Evolutionary conservation across 2,113 vertebrate species (phyloP).

Genomic region (Oceanites oceanicus): DNA sequence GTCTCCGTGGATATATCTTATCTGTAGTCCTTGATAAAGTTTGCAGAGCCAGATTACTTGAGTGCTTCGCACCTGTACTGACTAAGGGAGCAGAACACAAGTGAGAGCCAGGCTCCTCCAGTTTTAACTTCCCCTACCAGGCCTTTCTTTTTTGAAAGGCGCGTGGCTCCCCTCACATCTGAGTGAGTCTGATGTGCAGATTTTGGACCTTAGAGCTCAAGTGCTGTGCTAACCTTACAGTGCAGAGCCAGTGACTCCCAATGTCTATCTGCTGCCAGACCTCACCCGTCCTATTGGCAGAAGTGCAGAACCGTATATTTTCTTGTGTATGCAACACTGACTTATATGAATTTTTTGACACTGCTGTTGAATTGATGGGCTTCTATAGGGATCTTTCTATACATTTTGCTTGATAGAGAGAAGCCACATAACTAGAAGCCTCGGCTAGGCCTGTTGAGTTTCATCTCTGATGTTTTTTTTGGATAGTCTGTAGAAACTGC

Average conservation of each 20-base stretch:
- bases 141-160: neutral
- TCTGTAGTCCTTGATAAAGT: neutral
- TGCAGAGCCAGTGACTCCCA: neutral
- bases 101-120: neutral
- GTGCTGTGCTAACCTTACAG: neutral
- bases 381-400: constrained; percentile 5
- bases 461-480: neutral
- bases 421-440: neutral
- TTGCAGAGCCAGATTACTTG: neutral
- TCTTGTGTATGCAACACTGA: neutral
- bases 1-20: neutral
- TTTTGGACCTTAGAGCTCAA: neutral
- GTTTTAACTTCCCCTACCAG: neutral
- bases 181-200: neutral
- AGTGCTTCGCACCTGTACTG: neutral
- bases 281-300: neutral
- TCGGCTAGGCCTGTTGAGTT: neutral
- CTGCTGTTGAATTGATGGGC: neutral
- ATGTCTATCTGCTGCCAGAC: neutral
- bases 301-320: neutral
- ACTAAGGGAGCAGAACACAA: neutral
- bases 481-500: neutral
- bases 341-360: neutral
- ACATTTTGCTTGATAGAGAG: neutral
- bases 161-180: accelerated